A percentile compares a stretch with the other conserved stretches of the same genome.
Conservation (phyloP, 2,888 invertebrate species). For the Graphium colonna region DNA sequence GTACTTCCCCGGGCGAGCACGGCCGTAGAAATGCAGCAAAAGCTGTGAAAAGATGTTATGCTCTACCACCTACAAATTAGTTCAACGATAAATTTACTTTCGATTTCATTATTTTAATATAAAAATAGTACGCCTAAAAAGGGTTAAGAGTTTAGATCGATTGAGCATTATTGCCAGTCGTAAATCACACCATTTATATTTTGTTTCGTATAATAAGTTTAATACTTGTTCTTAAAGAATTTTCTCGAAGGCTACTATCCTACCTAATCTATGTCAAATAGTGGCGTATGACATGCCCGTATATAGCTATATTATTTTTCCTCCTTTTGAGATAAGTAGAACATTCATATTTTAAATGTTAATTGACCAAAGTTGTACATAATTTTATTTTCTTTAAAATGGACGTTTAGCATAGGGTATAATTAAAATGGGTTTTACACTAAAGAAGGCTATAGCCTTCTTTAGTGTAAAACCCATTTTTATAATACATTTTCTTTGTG, state of each 20-base stretch:
- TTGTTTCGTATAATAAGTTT: background rate
- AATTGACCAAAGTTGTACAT: background rate
- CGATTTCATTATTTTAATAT: constrained; percentile 25
- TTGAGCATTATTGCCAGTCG: background rate
- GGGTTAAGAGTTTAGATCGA: background rate
- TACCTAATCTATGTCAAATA: background rate
- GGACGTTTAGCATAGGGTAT: too few species aligned
- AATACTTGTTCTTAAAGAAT: background rate
- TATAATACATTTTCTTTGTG: too few species aligned
- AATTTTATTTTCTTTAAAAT: too few species aligned
- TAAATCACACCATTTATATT: constrained; percentile 2
- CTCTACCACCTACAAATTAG: too few species aligned
- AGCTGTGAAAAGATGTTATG: too few species aligned
- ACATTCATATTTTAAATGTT: background rate
- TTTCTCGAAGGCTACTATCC: background rate
- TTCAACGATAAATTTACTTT: too few species aligned
- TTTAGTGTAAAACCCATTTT: too few species aligned
- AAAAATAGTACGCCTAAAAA: background rate
- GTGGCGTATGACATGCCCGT: background rate
- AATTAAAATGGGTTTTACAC: too few species aligned
- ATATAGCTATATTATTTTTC: background rate
- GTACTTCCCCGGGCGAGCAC: too few species aligned
- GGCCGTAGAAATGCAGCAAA: too few species aligned
- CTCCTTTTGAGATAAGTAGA: background rate
- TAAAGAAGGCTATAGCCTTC: too few species aligned